Conservation (phyloP, 2,797 vertebrate genomes). For the Tachyglossus aculeatus region DNA sequence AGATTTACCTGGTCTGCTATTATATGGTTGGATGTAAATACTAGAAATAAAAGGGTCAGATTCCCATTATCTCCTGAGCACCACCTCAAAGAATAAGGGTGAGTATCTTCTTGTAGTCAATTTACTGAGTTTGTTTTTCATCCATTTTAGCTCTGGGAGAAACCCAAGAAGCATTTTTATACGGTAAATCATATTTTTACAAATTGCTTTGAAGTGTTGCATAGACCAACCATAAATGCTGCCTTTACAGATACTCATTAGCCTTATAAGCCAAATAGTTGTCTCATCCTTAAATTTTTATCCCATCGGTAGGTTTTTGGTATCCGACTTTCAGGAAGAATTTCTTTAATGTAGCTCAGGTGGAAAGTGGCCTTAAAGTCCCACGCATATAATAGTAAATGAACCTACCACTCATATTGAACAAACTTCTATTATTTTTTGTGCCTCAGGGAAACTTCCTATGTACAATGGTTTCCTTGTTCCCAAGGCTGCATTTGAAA, state of each 20-base stretch:
- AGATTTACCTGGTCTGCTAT: background rate
- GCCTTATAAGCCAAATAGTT: no score
- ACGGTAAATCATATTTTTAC: constrained; percentile 3
- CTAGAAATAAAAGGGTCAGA: background rate
- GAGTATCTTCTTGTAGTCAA: background rate
- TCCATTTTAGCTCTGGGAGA: background rate
- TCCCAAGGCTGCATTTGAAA: constrained; percentile 45
- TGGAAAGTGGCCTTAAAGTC: constrained; percentile 19
- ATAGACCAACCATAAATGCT: background rate
- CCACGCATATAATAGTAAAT: constrained; percentile 28
- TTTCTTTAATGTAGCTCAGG: background rate
- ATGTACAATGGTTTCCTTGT: constrained; percentile 33
- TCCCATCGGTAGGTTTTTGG: no score
- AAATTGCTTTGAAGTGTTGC: background rate
- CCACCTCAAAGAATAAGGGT: background rate
- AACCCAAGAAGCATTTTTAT: background rate
- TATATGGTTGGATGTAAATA: background rate
- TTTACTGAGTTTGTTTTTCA: background rate
- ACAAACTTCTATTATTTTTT: constrained; percentile 5
- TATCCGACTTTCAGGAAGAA: constrained; percentile 25
- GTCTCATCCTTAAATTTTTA: no score
- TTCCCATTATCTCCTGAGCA: background rate
- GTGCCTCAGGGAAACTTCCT: constrained; percentile 5
- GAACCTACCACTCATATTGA: background rate
- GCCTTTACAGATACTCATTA: no score